Conservation (phyloP, 2,888 invertebrate genomes). For the Phania funesta region DNA sequence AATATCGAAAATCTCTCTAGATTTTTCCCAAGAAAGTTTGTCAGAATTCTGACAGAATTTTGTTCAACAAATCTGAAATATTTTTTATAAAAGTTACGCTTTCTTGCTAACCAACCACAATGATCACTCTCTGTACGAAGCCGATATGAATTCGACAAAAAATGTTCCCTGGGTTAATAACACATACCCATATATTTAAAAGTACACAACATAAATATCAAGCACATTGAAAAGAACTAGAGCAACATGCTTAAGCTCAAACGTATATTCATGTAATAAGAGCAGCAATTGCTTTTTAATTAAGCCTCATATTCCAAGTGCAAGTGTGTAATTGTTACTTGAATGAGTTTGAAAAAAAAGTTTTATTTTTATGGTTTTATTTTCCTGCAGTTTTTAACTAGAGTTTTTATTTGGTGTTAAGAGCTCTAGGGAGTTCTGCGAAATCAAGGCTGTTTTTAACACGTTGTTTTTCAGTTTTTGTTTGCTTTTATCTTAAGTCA, state of each 20-base stretch:
- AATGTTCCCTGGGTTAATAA: too few relatives aligned
- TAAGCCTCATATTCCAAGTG: conserved; percentile 41
- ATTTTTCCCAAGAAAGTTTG: too few relatives aligned
- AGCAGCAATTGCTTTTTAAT: conserved; percentile 51
- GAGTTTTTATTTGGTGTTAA: neutral
- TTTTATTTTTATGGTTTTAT: conserved; percentile 5
- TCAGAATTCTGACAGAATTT: too few relatives aligned
- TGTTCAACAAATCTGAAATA: too few relatives aligned
- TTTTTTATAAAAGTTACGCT: too few relatives aligned
- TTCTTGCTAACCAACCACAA: too few relatives aligned
- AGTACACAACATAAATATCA: neutral
- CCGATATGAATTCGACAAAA: too few relatives aligned
- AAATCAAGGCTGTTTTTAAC: conserved; percentile 19
- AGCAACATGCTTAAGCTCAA: conserved; percentile 9
- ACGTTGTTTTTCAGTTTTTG: neutral
- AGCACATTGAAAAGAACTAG: neutral
- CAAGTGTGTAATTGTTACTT: conserved; percentile 57
- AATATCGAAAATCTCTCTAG: too few relatives aligned
- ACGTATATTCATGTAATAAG: neutral
- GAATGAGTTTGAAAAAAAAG: conserved; percentile 14
- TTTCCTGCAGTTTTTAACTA: neutral
- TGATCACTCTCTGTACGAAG: too few relatives aligned
- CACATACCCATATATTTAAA: neutral
- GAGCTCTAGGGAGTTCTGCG: neutral
- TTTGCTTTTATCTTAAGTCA: neutral